Base-by-base conservation (phyloP, 1,140 invertebrate species). In the Procambarus clarkii region DNA sequence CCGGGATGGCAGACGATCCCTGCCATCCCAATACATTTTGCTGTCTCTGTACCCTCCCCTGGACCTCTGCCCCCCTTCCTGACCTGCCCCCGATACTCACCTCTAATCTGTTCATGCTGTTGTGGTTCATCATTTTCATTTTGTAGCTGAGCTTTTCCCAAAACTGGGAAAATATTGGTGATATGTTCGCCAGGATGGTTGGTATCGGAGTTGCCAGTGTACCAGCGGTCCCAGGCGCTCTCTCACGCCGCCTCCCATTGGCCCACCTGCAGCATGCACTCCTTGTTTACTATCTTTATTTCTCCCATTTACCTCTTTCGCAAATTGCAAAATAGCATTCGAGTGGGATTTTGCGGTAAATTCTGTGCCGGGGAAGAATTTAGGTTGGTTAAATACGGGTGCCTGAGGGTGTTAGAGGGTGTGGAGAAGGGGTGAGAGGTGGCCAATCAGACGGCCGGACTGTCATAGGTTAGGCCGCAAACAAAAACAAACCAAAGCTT, bases 91-190 rank as follows among this genome's bases (percentile, higher is more conserved):
- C 13, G 50, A 8, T 11, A 87, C 92, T 92, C 64, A 92, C 92
- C 91, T 92, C 92, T 50, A 92, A 58, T 60, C 92, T 83, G 71
- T 92, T 92, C 89, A 92, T 92, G 81, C 85, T 92, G 89, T 92
- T 92, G 82, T 86, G 92, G 91, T 92, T 92, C 91, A 92, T 92
- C 92, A 92, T 92, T 91, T 92, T 92, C 92, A 92, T 92, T 88
- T 92, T 92, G 87, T 88, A 91, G 34, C 89, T 88, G 50, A 92
- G 79, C 60, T 91, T 91, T 91, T 92, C 92, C 92, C 92, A 92
- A 91, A 92, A 92, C 54, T 92, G 92, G 92, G 92, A 92, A 91
- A 92, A 88, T 85, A 91, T 88, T n/a, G 92, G 92, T 77, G 92
- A 88, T 88, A 92, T 83, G 91, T 92, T 69, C 89, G 92, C 92